These are phyloP conservation scores for Cephalopachus bancanus DNA, from an alignment of 2,797 vertebrate genomes.

Conservation along the genomic window DNA sequence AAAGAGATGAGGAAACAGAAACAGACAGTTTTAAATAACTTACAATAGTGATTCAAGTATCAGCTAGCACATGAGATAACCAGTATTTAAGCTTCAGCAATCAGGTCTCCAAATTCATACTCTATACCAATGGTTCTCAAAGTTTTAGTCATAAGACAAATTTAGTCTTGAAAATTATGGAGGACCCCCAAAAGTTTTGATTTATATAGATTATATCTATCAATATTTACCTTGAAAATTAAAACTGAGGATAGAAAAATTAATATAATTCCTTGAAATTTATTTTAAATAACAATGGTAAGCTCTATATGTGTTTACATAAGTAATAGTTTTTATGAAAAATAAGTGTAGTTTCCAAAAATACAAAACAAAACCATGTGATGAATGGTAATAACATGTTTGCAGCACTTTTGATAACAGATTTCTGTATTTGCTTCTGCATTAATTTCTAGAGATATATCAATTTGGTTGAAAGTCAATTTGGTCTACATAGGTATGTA, in stretches of 20 bases:
- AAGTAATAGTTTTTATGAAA: not conserved
- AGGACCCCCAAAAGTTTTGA: not conserved
- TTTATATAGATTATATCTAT: not conserved
- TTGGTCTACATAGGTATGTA: not conserved
- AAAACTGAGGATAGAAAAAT: not conserved
- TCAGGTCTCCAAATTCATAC: not conserved
- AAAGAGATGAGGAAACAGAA: not conserved
- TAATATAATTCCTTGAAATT: not conserved
- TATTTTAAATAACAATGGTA: not conserved
- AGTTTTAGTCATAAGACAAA: not conserved
- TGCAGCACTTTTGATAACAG: not conserved
- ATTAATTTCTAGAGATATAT: not conserved
- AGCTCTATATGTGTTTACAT: not conserved
- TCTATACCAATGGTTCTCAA: not conserved
- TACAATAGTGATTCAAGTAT: not conserved
- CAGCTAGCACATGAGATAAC: not conserved
- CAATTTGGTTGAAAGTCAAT: not conserved
- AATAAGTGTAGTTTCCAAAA: not conserved
- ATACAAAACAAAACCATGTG: not conserved
- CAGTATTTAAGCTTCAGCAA: not conserved
- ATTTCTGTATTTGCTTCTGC: not conserved
- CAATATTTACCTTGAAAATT: not conserved
- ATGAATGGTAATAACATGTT: not conserved
- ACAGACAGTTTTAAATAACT: not conserved
- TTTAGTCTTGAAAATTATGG: not conserved